phyloP scores from a whole-genome alignment of 2,113 vertebrate species.

The Halichoerus grypus region DNA sequence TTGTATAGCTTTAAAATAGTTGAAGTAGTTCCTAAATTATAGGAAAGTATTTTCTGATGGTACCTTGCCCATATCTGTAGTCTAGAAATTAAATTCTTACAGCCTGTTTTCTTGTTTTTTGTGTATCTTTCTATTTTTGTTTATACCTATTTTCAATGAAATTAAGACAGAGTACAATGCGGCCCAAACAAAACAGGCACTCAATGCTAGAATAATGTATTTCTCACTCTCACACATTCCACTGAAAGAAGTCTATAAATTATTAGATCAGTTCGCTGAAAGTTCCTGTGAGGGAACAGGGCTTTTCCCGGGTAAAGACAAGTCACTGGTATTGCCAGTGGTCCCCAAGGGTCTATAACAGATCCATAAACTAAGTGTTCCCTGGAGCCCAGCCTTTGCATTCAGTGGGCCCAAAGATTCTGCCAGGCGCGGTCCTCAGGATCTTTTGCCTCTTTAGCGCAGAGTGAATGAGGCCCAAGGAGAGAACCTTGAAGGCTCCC shows the following conservation, averaged over 20 bases:
- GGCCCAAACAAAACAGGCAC: background rate
- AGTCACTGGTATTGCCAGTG: fast-evolving
- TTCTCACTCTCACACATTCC: background rate
- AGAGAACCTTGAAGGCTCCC: background rate
- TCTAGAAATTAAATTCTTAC: background rate
- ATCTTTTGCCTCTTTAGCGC: background rate
- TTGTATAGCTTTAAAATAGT: background rate
- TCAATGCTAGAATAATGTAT: fast-evolving
- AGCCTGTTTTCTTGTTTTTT: background rate
- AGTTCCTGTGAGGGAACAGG: too few relatives aligned
- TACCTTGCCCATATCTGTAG: background rate
- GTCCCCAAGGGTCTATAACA: background rate
- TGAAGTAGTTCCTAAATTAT: background rate
- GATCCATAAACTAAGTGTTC: background rate
- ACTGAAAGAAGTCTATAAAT: background rate
- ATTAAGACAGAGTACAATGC: background rate
- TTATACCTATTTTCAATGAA: background rate
- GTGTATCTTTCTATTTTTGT: background rate
- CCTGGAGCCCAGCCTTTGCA: too few relatives aligned
- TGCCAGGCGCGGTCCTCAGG: background rate
- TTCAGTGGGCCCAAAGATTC: background rate
- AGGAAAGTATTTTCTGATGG: background rate
- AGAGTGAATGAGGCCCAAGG: background rate
- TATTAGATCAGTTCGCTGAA: background rate
- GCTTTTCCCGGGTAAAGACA: background rate